Percentiles rank a stretch among this genome's conserved stretches.
phyloP scores from a whole-genome alignment of 2,888 invertebrate species.

The Trachelus tabidus region DNA sequence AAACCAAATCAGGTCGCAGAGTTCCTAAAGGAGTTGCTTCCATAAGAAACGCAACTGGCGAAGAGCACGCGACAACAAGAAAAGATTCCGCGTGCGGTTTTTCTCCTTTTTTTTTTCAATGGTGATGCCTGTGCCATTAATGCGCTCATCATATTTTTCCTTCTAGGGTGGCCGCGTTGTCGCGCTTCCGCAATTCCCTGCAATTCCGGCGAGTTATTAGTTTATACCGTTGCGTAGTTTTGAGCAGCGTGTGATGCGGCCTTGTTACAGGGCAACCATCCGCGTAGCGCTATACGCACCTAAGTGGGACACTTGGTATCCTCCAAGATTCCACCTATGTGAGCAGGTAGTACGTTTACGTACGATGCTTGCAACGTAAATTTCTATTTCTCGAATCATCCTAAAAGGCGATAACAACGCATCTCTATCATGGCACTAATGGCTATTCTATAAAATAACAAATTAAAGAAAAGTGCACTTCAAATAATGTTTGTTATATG shows the following conservation, averaged over 20 bases:
- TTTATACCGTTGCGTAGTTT: constrained; percentile 51
- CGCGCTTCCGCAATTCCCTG: neutral
- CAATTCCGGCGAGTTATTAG: neutral
- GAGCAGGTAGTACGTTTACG: constrained; percentile 5
- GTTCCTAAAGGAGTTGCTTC: neutral
- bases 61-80: neutral
- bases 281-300: constrained; percentile 49
- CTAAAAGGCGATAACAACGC: constrained; percentile 5
- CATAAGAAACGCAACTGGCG: neutral
- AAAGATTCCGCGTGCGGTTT: neutral
- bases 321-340: constrained; percentile 58
- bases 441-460: neutral
- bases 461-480: neutral
- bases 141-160: neutral
- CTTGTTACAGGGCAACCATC: constrained; percentile 48
- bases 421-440: neutral
- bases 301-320: constrained; percentile 61
- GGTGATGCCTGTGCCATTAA: neutral
- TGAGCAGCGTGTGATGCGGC: constrained; percentile 36
- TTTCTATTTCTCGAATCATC: constrained; percentile 62
- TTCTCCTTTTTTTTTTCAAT: neutral
- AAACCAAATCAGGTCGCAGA: neutral
- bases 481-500: neutral
- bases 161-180: neutral
- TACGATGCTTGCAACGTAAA: constrained; percentile 42